Base-by-base conservation (phyloP, 2,113 vertebrate genomes). In the Caranx ignobilis region DNA sequence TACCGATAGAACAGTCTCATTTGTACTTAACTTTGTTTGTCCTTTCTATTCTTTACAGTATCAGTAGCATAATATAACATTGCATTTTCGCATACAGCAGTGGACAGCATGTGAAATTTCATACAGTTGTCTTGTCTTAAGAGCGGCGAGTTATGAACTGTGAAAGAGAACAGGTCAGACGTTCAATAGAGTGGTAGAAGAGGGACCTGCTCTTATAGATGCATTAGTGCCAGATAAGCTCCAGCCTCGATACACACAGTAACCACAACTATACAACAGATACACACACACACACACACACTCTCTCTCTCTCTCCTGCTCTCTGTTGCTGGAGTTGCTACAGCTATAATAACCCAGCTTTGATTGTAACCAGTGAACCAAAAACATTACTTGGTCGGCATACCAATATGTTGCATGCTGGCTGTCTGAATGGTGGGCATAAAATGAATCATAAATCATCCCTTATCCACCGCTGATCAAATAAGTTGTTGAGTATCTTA, bases 361-460 rank as follows among this genome's bases (percentile, higher is more conserved):
- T 83, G 79, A 77, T 71, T 86, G 66, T 68, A 83, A 74, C 62
- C 71, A 83, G 66, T 75, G 79, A 81, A 83, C 74, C 71, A 66
- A 52, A 84, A 81, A 54, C 62, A 67, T 63, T 16, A 48, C 73
- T 52, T 56, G 31, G 50, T 26, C 69, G 1, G 62, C 71, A 87
- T 81, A 71, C 74, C 67, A 71, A 84, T 80, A 64, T 34, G 26
- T n/a, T 56, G n/a, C 3, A 41, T 12, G 19, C 21, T 6, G 39
- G 52, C 16, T 72, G 62, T 41, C 57, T 21, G 32, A 37, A 37
- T 31, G 16, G 31, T 21, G 57, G 37, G 32, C n/a, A 48, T 56
- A 54, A 64, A 77, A 76, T 32, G 6, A 71, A 71, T 62, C 71
- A 81, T 82, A 68, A 85, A 87, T 83, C 82, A 62, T 77, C 57